Percentiles rank a stretch among this genome's conserved stretches.
These are phyloP conservation scores for Augochlorella aurata DNA, from an alignment of 2,888 invertebrate species.

Conservation along the genomic window DNA sequence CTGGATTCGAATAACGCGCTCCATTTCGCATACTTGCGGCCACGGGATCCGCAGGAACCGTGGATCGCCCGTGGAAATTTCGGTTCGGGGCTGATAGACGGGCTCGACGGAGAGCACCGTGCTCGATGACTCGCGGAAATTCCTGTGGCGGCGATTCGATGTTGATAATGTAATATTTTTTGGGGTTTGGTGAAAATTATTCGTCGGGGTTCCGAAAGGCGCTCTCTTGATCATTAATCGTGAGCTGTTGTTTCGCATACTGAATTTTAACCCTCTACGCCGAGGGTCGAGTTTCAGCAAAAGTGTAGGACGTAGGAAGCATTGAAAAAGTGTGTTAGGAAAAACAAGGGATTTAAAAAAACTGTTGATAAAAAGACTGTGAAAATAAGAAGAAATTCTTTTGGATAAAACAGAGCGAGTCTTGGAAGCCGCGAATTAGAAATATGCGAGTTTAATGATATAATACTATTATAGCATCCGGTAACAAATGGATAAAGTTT, in stretches of 20 bases:
- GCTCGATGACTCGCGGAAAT: not conserved
- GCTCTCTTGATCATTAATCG: too few relatives aligned
- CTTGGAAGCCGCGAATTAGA: too few relatives aligned
- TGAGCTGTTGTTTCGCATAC: not conserved
- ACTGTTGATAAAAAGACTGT: too few relatives aligned
- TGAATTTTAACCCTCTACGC: not conserved
- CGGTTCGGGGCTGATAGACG: not conserved
- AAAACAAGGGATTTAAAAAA: too few relatives aligned
- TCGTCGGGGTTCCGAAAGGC: not conserved
- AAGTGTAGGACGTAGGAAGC: not conserved
- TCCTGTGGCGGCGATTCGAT: not conserved
- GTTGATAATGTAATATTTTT: not conserved
- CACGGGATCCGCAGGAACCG: not conserved
- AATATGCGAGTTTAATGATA: too few relatives aligned
- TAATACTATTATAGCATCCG: too few relatives aligned
- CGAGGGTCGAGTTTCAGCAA: not conserved
- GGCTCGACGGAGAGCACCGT: not conserved
- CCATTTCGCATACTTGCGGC: constrained; percentile 8
- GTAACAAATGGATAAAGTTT: too few relatives aligned
- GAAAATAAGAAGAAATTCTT: too few relatives aligned
- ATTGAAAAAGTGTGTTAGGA: not conserved
- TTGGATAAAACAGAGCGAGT: too few relatives aligned
- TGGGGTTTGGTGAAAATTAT: not conserved
- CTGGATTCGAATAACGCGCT: constrained; percentile 14
- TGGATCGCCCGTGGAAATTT: not conserved